Base-by-base conservation (phyloP, 2,888 invertebrate genomes). In the Caenorhabditis doughertyi region DNA sequence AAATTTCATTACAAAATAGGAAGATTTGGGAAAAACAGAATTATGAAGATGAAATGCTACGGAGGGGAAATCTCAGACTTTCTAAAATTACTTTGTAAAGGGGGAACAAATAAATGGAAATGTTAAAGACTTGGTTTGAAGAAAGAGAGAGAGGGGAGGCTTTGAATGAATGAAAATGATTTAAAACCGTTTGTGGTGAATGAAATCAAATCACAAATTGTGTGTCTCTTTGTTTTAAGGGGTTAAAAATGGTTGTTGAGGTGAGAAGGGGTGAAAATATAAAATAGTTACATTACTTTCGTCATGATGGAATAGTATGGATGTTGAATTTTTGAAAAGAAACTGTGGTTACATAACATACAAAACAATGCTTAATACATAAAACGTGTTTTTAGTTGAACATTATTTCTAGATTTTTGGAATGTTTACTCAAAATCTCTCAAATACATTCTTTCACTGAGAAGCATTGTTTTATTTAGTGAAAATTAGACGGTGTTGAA, bases 161-260 rank as follows among this genome's bases (percentile, higher is more conserved):
- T n/a, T 49, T 49, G 58, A 58, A 58, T 21, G 8, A 65, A 51
- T 65, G 65, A 47, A 65, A 51, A 65, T 18, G 18, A 32, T 65
- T 65, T 51, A 65, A 51, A 65, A 65, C 65, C 65, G 65, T 65
- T 65, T 65, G 51, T 65, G 65, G 44, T 65, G 51, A 65, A 65
- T 65, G 65, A 65, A 65, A 65, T 65, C 65, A 65, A 65, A 65
- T 65, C 65, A 65, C 65, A 65, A 65, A 65, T 49, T 65, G 65
- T 65, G 65, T 65, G 65, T 65, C 51, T 51, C 39, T 65, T 65
- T 32, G 23, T 64, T 64, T 47, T 64, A 11, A 39, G 39, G 39
- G 4, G 32, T 29, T 47, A 18, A 42, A 35, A 58, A 42, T 35
- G 25, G 27, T 16, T n/a, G n/a, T n/a, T n/a, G n/a, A n/a, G n/a